Base-by-base conservation (phyloP, 1,140 invertebrate species). In the Drosophila lacteicornis region DNA sequence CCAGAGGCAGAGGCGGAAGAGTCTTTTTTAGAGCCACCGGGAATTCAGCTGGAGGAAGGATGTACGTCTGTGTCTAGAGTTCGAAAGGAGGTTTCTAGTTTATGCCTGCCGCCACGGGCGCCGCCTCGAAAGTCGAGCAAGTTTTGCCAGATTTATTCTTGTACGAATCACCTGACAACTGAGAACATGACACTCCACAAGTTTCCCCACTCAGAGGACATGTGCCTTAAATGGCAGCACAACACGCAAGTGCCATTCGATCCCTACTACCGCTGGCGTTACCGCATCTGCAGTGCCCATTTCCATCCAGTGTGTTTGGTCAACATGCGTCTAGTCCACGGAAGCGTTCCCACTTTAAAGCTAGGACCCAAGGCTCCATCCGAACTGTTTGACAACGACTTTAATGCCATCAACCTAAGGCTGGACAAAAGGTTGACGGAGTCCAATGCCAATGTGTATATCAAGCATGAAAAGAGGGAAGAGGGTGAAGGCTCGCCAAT, bases 281-380 rank as follows among this genome's bases (percentile, higher is more conserved):
- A 92, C 33, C 87, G 91, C 25, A 87, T 92, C 12, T 92, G 91
- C 58, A 92, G 84, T 57, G 82, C 74, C 0, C 91, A 92, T 30
- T 92, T 92, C n/a, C 75, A 90, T 17, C 80, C 82, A 9, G 65
- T 86, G 17, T 92, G 91, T 17, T 56, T 92, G 56, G 47, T 74
- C 13, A 90, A 82, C 11, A 69, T 75, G 79, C 65, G 85, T 1
- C 50, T 90, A 13, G 40, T 90, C 15, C 81, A 91, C 12, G 91
- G 91, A 19, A 92, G 91, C 27, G 91, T 92, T 50, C 91, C 91
- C 27, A 92, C 91, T 0, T 25, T 91, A 1, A 75, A 84, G 9
- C 62, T 92, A 47, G 91, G 91, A 0, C 66, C 75, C 5, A 75
- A 80, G 33, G 91, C 85, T 4, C 85, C 85, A 0, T 19, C 40